These are phyloP conservation scores for Cephus pygmeus DNA, from an alignment of 2,888 invertebrate species.

Conservation along the genomic window DNA sequence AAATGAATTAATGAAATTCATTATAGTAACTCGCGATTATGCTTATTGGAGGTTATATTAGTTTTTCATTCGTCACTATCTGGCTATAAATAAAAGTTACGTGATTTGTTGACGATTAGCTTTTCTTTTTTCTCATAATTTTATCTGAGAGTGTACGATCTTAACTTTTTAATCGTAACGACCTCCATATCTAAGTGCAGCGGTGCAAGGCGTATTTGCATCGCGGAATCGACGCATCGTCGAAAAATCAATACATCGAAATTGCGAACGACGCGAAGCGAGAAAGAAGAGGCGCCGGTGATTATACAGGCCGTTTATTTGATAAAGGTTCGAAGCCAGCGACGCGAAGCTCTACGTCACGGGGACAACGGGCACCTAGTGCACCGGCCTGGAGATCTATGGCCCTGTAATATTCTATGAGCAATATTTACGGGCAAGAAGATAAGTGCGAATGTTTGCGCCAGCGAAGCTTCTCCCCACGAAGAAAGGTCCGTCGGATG, in stretches of 20 bases:
- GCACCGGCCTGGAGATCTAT: conserved; percentile 48
- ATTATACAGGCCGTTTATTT: conserved; percentile 54
- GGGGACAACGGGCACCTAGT: conserved; percentile 17
- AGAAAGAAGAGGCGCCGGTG: conserved; percentile 24
- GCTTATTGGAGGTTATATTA: background rate
- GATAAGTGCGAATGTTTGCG: conserved; percentile 58
- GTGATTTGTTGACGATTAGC: background rate
- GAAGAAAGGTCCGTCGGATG: background rate
- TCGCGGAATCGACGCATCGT: background rate
- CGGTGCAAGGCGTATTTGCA: background rate
- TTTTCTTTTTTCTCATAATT: background rate
- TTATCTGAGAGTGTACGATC: background rate
- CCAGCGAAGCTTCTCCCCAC: conserved; percentile 22
- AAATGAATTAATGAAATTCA: background rate
- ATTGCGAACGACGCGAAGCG: conserved; percentile 20
- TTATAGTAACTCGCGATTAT: background rate
- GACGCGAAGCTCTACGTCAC: conserved; percentile 26
- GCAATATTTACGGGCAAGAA: conserved; percentile 58
- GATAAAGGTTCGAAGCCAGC: conserved; percentile 48
- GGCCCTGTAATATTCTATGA: conserved; percentile 58
- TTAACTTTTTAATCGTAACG: background rate
- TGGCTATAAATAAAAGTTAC: background rate
- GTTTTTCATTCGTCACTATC: background rate
- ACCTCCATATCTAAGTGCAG: background rate
- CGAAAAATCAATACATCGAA: conserved; percentile 21